A percentile compares a stretch with the other conserved stretches of the same genome.
phyloP scores from a whole-genome alignment of 2,888 invertebrate species.

The Nineta flava region DNA sequence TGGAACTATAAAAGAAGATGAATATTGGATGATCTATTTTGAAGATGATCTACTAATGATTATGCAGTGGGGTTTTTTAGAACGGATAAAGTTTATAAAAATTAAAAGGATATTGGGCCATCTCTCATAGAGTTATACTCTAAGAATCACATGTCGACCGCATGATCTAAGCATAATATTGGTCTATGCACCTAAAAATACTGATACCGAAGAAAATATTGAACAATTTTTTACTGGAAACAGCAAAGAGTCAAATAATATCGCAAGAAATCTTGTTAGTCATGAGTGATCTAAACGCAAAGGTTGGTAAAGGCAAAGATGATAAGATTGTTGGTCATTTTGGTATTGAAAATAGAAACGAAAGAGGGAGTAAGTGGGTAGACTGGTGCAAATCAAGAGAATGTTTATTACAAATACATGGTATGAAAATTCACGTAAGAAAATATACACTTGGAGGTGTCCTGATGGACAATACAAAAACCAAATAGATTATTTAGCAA shows the following conservation, averaged over 20 bases:
- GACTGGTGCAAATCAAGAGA: conserved; percentile 1
- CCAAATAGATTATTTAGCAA: conserved; percentile 4
- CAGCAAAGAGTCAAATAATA: not conserved
- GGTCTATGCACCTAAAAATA: not conserved
- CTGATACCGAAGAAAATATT: not conserved
- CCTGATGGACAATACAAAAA: conserved; percentile 1
- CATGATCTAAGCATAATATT: not conserved
- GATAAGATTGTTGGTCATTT: not conserved
- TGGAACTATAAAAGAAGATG: not conserved
- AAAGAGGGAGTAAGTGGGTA: not conserved
- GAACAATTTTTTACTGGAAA: not conserved
- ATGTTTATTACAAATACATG: conserved; percentile 2
- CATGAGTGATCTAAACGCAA: too few relatives aligned
- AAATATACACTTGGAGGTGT: conserved; percentile 1
- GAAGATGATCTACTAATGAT: not conserved
- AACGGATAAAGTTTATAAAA: not conserved
- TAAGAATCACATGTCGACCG: not conserved
- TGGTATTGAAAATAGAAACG: not conserved
- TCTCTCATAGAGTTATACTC: not conserved
- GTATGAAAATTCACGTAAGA: not conserved
- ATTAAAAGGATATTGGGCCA: not conserved
- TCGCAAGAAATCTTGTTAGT: conserved; percentile 1
- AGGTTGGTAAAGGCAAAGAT: conserved; percentile 1
- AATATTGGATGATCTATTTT: not conserved
- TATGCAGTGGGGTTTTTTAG: not conserved